These are phyloP conservation scores for Mellilla xanthometata DNA, from an alignment of 2,888 invertebrate genomes.

Conservation along the genomic window DNA sequence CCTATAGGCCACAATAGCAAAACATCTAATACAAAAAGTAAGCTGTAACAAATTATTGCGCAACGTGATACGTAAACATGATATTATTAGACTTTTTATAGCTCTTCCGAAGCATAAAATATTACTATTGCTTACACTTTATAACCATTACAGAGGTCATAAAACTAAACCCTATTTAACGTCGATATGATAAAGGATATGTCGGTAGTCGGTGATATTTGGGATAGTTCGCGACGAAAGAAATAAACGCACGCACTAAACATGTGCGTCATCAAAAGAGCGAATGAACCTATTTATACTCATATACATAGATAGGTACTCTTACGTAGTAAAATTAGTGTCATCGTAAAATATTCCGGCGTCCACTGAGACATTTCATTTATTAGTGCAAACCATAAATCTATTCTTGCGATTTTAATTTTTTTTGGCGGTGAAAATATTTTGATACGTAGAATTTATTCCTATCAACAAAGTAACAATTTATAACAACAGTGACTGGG, in stretches of 20 bases:
- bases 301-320: constrained; percentile 16
- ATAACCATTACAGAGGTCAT: constrained; percentile 43
- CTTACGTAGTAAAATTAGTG: constrained; percentile 24
- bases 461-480: constrained; percentile 32
- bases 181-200: constrained; percentile 66
- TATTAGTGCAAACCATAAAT: constrained; percentile 25
- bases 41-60: constrained; percentile 15
- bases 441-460: constrained; percentile 3
- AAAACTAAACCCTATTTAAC: constrained; percentile 53
- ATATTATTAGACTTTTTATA: constrained; percentile 45
- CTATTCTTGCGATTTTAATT: constrained; percentile 12
- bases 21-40: constrained; percentile 20
- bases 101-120: constrained; percentile 43
- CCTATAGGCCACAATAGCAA: too few species aligned
- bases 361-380: constrained; percentile 3
- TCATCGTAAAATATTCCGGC: constrained; percentile 16
- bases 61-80: constrained; percentile 23
- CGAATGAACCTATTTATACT: constrained; percentile 7
- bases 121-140: constrained; percentile 40
- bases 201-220: constrained; percentile 31
- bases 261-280: constrained; percentile 9
- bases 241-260: constrained; percentile 8
- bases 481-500: constrained; percentile 46
- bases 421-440: neutral
- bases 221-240: constrained; percentile 2